These are phyloP conservation scores for Lepeophtheirus nordmannii DNA, from an alignment of 2,888 invertebrate species.

Conservation along the genomic window DNA sequence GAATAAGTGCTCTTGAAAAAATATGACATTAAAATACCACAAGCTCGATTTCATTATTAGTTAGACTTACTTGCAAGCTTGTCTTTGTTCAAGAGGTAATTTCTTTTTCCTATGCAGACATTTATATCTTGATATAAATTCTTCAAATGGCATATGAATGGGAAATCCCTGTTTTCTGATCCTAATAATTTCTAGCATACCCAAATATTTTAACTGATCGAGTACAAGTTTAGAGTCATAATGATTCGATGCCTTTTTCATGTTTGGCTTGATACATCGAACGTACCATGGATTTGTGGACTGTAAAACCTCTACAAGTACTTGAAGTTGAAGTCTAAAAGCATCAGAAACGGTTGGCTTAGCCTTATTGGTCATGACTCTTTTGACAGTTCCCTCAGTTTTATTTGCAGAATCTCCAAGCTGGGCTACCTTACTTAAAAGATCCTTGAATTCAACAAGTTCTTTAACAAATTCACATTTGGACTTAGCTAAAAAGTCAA, in stretches of 20 bases:
- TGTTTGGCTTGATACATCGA: slow-evolving; percentile 79
- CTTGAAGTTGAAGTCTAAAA: slow-evolving; percentile 69
- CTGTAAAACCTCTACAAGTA: slow-evolving; percentile 72
- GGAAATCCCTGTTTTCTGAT: slow-evolving; percentile 80
- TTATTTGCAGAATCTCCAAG: slow-evolving; percentile 31
- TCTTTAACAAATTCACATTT: slow-evolving; percentile 67
- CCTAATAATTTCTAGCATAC: slow-evolving; percentile 81
- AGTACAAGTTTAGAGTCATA: slow-evolving; percentile 64
- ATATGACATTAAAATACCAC: background rate
- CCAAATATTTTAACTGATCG: slow-evolving; percentile 62
- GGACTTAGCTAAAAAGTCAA: slow-evolving; percentile 70
- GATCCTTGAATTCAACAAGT: slow-evolving; percentile 38
- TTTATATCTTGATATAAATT: slow-evolving; percentile 58
- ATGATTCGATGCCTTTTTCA: slow-evolving; percentile 59
- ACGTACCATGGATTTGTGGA: slow-evolving; percentile 84
- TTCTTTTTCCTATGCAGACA: slow-evolving; percentile 43
- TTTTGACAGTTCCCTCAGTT: slow-evolving; percentile 21
- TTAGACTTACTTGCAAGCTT: slow-evolving; percentile 33
- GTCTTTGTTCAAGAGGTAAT: slow-evolving; percentile 36
- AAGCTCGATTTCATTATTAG: background rate
- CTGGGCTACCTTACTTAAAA: slow-evolving; percentile 35
- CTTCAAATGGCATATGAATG: slow-evolving; percentile 59
- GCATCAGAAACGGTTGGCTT: slow-evolving; percentile 79
- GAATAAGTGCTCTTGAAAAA: slow-evolving; percentile 40
- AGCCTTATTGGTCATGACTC: slow-evolving; percentile 53